Percentiles rank a stretch among this genome's conserved stretches.
These are phyloP conservation scores for Erebia palarica DNA, from an alignment of 2,888 invertebrate species.

Conservation along the genomic window DNA sequence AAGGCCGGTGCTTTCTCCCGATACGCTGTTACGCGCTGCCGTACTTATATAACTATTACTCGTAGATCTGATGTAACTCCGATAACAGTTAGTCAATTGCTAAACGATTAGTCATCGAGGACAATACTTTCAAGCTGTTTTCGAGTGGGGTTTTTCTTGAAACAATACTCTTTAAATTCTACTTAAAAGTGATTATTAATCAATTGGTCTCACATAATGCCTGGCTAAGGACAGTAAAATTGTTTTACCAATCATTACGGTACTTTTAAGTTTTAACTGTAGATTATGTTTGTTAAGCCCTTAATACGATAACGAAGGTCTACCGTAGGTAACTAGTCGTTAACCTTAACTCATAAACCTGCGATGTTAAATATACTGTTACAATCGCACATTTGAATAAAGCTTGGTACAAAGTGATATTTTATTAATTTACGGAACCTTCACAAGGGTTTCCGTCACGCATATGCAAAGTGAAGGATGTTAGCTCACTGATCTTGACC, in stretches of 20 bases:
- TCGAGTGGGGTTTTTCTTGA: background rate
- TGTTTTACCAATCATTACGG: conserved; percentile 27
- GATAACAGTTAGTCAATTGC: conserved; percentile 53
- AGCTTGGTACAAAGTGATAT: conserved; percentile 19
- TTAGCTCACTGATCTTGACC: conserved; percentile 68
- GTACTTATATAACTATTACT: conserved; percentile 41
- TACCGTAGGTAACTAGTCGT: conserved; percentile 26
- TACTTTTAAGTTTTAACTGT: conserved; percentile 9
- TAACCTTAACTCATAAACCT: conserved; percentile 30
- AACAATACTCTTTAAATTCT: conserved; percentile 6
- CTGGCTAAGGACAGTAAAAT: conserved; percentile 32
- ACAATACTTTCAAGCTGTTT: conserved; percentile 1
- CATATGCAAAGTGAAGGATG: conserved; percentile 56
- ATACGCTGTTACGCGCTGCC: conserved; percentile 61
- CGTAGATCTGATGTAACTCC: conserved; percentile 59
- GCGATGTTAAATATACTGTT: conserved; percentile 31
- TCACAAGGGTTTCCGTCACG: conserved; percentile 55
- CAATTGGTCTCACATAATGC: background rate
- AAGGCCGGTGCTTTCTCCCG: conserved; percentile 78
- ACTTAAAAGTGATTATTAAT: background rate
- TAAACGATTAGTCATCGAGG: conserved; percentile 6
- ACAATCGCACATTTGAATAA: conserved; percentile 35
- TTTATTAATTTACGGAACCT: conserved; percentile 42
- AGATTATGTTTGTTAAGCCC: conserved; percentile 12
- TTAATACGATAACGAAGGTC: conserved; percentile 12